These are phyloP conservation scores for Nicator chloris DNA, from an alignment of 2,113 vertebrate species.

Conservation along the genomic window DNA sequence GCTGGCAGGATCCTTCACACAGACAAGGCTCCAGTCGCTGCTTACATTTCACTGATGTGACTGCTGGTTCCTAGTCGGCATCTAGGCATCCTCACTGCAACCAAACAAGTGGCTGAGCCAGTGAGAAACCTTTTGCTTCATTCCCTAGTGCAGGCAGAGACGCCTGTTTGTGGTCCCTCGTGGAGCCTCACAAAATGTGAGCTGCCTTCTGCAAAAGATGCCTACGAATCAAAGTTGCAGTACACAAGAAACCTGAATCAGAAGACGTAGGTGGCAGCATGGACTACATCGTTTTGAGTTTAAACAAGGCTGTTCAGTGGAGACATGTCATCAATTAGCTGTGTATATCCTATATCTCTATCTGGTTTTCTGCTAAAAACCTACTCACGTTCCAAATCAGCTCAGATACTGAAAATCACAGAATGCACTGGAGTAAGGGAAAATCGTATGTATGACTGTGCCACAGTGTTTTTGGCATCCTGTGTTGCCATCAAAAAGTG, in stretches of 20 bases:
- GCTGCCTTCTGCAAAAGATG: background rate
- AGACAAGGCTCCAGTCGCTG: background rate
- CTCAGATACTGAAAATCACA: background rate
- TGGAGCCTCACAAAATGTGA: background rate
- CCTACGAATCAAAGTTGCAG: background rate
- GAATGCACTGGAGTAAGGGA: background rate
- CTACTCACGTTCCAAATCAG: background rate
- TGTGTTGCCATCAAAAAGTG: background rate
- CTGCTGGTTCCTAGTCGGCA: background rate
- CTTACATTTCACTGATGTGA: background rate
- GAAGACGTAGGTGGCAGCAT: slow-evolving; percentile 40
- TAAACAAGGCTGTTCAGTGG: background rate
- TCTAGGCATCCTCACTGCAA: background rate
- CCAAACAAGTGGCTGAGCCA: background rate
- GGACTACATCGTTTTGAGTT: background rate
- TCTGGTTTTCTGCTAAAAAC: background rate
- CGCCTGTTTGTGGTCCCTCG: background rate
- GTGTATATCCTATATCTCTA: background rate
- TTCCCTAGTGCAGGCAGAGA: background rate
- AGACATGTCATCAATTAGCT: background rate
- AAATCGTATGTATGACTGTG: background rate
- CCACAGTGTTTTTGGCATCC: background rate
- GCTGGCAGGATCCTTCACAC: slow-evolving; percentile 29
- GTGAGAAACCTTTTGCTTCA: background rate
- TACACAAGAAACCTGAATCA: slow-evolving; percentile 9